Evolutionary conservation across 2,797 vertebrate species (phyloP), one percentile per base, ranked within the genome.

Genomic region (Pseudomugil gertrudae): DNA sequence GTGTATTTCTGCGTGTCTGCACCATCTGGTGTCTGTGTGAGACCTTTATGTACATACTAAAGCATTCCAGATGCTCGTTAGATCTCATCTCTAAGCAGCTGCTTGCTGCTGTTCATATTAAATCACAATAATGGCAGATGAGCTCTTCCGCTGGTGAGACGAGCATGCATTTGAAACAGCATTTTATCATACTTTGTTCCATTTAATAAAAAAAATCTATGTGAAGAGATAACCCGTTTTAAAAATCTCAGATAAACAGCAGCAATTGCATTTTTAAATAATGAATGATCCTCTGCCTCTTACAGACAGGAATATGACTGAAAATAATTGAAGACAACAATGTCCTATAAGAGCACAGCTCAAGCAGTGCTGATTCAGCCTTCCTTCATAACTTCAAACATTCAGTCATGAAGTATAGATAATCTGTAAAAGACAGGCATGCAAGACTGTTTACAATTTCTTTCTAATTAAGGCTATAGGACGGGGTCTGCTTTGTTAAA

Each of bases 271-370:
- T 88, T 89, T 92, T 93, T 95, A 94, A 95, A 95, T 95, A 94
- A 94, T 94, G 93, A 90, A 95, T 95, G 92, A 93, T 90, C 81
- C 76, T 86, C 86, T 86, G 90, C 90, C 89, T 94, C 89, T 91
- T 90, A 92, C 89, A 92, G 91, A 89, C 84, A 80, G 78, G 85
- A 89, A 86, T 88, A 89, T 93, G 90, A 93, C 90, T 83, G 90
- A 89, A 93, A 93, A 94, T 95, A 95, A 95, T 94, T 94, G 94
- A 95, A 92, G 92, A 91, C 93, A 94, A 94, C 94, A 93, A 92
- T 92, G 92, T 94, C 88, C 92, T 92, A 91, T 93, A 94, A 92
- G 90, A 92, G 93, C 87, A 86, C 52, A 82, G 84, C 79, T 91
- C 70, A 70, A 91, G 85, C 89, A 73, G 76, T 88, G 93, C 93